Conservation (phyloP, 2,797 vertebrate species). For the Sebastes paucispinis region DNA sequence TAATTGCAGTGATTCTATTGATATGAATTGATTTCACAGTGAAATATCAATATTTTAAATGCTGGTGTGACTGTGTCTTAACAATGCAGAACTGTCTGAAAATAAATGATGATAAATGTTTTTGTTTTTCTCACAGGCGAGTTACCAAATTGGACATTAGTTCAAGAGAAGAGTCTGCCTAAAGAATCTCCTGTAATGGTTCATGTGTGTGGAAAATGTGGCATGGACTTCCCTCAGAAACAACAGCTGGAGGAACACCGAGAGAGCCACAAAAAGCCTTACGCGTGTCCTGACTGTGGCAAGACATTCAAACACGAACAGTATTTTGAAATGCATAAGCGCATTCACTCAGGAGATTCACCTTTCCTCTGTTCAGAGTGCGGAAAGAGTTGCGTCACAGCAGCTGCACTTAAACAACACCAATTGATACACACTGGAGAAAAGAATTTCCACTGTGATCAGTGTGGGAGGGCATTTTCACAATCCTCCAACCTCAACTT, state of each 20-base stretch:
- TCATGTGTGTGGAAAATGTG: slow-evolving; percentile 57
- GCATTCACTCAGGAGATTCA: slow-evolving; percentile 39
- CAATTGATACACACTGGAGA: slow-evolving; percentile 38
- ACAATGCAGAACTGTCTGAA: neutral
- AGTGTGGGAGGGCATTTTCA: slow-evolving; percentile 50
- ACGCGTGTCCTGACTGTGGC: slow-evolving; percentile 43
- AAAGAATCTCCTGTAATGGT: slow-evolving; percentile 12
- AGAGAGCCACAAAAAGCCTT: slow-evolving; percentile 49
- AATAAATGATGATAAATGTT: neutral
- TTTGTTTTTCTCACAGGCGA: slow-evolving; percentile 29
- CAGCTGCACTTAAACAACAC: slow-evolving; percentile 37
- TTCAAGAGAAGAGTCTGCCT: slow-evolving; percentile 19
- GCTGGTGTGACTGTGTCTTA: neutral
- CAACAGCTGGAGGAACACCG: slow-evolving; percentile 55
- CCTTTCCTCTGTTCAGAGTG: slow-evolving; percentile 51
- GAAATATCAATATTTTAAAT: neutral
- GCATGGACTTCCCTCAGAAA: slow-evolving; percentile 60
- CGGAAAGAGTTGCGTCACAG: slow-evolving; percentile 42
- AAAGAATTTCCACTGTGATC: slow-evolving; percentile 49
- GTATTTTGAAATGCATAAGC: slow-evolving; percentile 48
- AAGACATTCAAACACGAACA: slow-evolving; percentile 53
- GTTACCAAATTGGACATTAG: slow-evolving; percentile 34
- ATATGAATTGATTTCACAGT: neutral
- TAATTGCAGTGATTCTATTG: neutral
- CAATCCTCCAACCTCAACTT: slow-evolving; percentile 42